These are phyloP conservation scores for Pseudochirops cupreus DNA, from an alignment of 2,797 vertebrate genomes.

Conservation along the genomic window DNA sequence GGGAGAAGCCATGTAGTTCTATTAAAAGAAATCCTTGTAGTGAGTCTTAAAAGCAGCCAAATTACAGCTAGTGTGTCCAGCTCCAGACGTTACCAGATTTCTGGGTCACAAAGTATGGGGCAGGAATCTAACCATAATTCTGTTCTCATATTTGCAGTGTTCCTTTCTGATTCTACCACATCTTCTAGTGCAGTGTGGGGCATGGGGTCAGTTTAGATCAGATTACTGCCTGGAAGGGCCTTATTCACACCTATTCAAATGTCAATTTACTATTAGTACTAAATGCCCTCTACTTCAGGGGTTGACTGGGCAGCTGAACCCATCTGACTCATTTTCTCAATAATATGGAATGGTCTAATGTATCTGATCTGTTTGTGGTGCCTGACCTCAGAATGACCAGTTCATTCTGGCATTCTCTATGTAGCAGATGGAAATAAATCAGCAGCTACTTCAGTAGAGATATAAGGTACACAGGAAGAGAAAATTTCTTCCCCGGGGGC, in stretches of 20 bases:
- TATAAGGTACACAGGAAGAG: neutral
- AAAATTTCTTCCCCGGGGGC: neutral
- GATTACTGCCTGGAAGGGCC: neutral
- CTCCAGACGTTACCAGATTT: neutral
- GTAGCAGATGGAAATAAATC: neutral
- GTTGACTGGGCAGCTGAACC: neutral
- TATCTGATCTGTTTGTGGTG: neutral
- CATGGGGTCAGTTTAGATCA: neutral
- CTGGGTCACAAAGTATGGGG: conserved; percentile 19
- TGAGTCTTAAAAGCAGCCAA: neutral
- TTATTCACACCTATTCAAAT: neutral
- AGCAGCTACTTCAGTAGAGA: neutral
- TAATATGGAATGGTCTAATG: neutral
- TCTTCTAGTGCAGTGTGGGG: neutral
- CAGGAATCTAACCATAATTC: neutral
- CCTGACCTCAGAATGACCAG: neutral
- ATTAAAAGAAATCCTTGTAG: conserved; percentile 35
- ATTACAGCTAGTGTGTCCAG: neutral
- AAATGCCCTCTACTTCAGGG: neutral
- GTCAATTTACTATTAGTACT: neutral
- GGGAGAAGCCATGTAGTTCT: neutral
- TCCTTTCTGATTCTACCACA: neutral
- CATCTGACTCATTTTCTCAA: neutral
- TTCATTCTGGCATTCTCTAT: neutral
- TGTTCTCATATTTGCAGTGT: rapidly evolving